Evolutionary conservation across 2,113 vertebrate species (phyloP), one percentile per base, ranked within the genome.

Genomic region (Brachyhypopomus gauderio): DNA sequence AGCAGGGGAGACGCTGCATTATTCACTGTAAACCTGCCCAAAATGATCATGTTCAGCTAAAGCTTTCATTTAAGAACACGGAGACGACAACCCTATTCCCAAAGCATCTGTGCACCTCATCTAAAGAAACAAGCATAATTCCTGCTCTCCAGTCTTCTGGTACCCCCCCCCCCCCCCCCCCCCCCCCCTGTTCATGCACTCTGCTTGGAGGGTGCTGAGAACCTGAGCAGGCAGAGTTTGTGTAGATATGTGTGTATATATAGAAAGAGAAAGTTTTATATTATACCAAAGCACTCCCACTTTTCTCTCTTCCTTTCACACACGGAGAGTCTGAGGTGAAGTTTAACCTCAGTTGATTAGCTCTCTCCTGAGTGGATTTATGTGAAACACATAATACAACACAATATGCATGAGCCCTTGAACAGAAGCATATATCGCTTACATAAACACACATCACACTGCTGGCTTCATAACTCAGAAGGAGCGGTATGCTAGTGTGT

Each of bases 331-430:
- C 17, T 19, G 22, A 23, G 16, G 58, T 59, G 36, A 8, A 41
- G 69, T 59, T 80, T 72, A 80, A 55, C 59, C 52, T 34, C 52
- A 67, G 36, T 73, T 70, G 70, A 80, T 80, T 80, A 80, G 60
- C 78, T 62, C 73, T 52, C 58, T 67, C 64, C 64, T 72, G 78
- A 63, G 63, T 73, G 63, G 14, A 36, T 70, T 73, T 45, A 30
- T 67, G 72, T 73, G 63, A 45, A 64, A 59, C 78, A 80, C 41
- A 73, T 73, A 58, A 80, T 73, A 52, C 58, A 55, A 25, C 23
- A 19, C 52, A 62, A 60, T 72, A 19, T 52, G 60, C 7, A 20
- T 7, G 69, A 22, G 69, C 64, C 58, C 48, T 45, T 64, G 16
- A 52, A 41, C 71, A 73, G n/a, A 56, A 23, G 16, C 48, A 36